Conservation (phyloP, 1,140 invertebrate genomes). For the Proctacanthus coquilletti region DNA sequence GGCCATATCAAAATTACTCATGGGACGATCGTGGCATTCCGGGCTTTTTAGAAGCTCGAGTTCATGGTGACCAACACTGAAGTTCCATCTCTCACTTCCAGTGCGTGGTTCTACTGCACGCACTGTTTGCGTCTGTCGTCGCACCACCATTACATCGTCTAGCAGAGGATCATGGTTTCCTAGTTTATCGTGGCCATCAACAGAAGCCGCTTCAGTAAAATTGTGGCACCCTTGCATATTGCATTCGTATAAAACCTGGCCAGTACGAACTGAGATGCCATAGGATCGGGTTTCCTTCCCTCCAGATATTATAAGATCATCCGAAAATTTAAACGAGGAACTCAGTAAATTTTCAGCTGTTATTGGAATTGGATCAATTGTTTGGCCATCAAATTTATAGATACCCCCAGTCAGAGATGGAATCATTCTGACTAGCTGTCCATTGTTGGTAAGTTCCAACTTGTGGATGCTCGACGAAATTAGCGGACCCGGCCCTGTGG, state of each 20-base stretch:
- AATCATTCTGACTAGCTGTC: slow-evolving; percentile 72
- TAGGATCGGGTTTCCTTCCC: slow-evolving; percentile 50
- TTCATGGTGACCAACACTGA: slow-evolving; percentile 80
- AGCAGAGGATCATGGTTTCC: slow-evolving; percentile 28
- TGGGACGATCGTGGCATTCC: slow-evolving; percentile 33
- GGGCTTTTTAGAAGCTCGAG: slow-evolving; percentile 40
- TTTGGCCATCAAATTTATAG: slow-evolving; percentile 81
- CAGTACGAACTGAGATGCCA: slow-evolving; percentile 58
- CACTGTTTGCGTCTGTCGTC: slow-evolving; percentile 69
- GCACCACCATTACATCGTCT: slow-evolving; percentile 60
- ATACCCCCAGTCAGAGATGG: slow-evolving; percentile 79
- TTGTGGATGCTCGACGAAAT: slow-evolving; percentile 72
- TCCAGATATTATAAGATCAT: slow-evolving; percentile 74
- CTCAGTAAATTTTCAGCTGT: slow-evolving; percentile 69
- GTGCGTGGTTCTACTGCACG: slow-evolving; percentile 68
- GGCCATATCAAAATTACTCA: slow-evolving; percentile 24
- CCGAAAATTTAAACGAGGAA: slow-evolving; percentile 68
- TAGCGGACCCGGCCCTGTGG: slow-evolving; percentile 54
- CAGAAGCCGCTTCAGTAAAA: slow-evolving; percentile 27
- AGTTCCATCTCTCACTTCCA: slow-evolving; percentile 88
- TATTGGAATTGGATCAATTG: slow-evolving; percentile 72
- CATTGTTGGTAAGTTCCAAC: slow-evolving; percentile 68
- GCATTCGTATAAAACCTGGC: slow-evolving; percentile 64
- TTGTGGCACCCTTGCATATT: slow-evolving; percentile 54
- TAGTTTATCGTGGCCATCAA: slow-evolving; percentile 7